phyloP scores from a whole-genome alignment of 2,113 vertebrate species.

The Calyptommatus sinebrachiatus region DNA sequence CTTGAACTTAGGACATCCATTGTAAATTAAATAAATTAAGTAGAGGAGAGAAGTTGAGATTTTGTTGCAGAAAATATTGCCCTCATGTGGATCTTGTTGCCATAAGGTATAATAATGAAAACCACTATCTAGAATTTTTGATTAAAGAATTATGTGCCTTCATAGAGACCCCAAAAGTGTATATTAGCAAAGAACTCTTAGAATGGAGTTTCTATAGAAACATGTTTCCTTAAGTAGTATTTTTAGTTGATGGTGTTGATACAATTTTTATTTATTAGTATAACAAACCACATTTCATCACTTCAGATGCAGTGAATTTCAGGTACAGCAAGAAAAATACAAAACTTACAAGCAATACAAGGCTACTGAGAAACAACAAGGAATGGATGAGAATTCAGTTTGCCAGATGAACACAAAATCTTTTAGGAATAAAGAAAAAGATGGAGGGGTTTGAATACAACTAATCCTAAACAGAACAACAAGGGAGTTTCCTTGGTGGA shows the following conservation, averaged over 20 bases:
- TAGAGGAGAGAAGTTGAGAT: neutral
- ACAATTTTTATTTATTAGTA: no score
- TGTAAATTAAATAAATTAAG: neutral
- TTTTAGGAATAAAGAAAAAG: neutral
- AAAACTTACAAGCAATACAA: neutral
- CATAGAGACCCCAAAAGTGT: neutral
- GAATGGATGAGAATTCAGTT: neutral
- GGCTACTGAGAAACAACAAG: neutral
- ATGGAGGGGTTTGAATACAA: neutral
- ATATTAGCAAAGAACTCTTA: neutral
- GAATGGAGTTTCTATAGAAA: neutral
- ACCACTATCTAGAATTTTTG: neutral
- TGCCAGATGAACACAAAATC: neutral
- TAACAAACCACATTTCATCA: no score
- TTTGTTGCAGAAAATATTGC: neutral
- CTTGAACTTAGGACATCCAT: neutral
- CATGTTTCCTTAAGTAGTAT: neutral
- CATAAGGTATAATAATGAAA: neutral
- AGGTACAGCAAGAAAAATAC: no score
- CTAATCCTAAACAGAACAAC: neutral
- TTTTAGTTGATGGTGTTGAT: no score
- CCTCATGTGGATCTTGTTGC: neutral
- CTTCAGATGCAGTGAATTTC: no score
- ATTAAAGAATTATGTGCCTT: neutral
- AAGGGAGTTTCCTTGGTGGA: neutral